Percentiles rank a stretch among this genome's conserved stretches.
Conservation (phyloP, 2,797 vertebrate species). For the Anolis apletophallus region DNA sequence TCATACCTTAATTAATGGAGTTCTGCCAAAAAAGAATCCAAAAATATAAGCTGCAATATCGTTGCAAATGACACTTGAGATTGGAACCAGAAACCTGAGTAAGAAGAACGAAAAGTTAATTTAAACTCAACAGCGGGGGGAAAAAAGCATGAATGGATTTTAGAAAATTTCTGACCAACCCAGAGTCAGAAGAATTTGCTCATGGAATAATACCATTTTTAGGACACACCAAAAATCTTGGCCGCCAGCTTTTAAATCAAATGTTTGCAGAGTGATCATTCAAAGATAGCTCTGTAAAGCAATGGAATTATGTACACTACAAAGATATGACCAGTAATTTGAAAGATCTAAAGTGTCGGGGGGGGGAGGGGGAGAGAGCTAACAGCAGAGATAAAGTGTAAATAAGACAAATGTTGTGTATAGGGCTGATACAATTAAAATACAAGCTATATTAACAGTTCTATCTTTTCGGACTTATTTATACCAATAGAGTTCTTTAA, state of each 20-base stretch:
- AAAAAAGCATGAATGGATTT: background rate
- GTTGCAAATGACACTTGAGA: slow-evolving; percentile 97
- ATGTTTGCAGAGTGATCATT: background rate
- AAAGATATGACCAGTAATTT: background rate
- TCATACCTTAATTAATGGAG: slow-evolving; percentile 96
- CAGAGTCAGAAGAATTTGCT: background rate
- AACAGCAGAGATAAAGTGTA: background rate
- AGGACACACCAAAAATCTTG: background rate
- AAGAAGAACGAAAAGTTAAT: slow-evolving; percentile 55
- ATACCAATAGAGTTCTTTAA: background rate
- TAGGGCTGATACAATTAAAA: background rate
- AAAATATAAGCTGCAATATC: slow-evolving; percentile 97
- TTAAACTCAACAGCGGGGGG: background rate
- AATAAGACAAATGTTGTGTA: background rate
- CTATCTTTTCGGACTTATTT: background rate
- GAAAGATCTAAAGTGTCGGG: background rate
- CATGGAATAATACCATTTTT: background rate
- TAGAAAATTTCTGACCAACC: background rate
- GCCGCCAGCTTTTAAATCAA: background rate
- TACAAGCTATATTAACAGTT: background rate
- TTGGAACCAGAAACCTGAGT: slow-evolving; percentile 94
- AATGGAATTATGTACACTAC: background rate
- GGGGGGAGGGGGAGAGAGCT: no score
- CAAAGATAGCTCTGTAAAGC: background rate
- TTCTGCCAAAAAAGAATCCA: slow-evolving; percentile 98